These are phyloP conservation scores for Auanema freiburgensis DNA, from an alignment of 2,888 invertebrate species.

Conservation along the genomic window DNA sequence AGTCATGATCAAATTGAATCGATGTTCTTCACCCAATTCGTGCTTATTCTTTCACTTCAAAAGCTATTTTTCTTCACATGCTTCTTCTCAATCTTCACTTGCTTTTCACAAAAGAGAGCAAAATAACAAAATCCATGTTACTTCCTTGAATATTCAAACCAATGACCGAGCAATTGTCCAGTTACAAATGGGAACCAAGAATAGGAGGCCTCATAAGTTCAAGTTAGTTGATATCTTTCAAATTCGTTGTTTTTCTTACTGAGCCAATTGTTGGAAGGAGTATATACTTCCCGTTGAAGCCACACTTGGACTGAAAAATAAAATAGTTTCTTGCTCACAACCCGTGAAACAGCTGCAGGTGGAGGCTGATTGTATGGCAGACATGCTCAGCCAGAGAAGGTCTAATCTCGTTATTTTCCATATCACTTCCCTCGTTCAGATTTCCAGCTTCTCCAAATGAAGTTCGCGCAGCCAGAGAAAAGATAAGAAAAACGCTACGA, in stretches of 20 bases:
- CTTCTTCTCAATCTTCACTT: conserved; percentile 4
- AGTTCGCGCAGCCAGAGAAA: conserved; percentile 40
- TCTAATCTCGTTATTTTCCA: neutral
- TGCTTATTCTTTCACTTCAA: no score
- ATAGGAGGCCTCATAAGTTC: neutral
- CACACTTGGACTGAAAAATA: conserved; percentile 35
- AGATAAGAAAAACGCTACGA: conserved; percentile 40
- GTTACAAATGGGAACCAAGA: conserved; percentile 18
- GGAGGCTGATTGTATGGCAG: conserved; percentile 55
- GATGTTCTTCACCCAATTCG: no score
- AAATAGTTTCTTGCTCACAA: conserved; percentile 31
- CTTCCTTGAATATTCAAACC: conserved; percentile 40
- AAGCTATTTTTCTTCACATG: neutral
- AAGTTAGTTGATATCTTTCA: neutral
- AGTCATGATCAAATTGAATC: no score
- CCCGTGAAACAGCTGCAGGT: conserved; percentile 55
- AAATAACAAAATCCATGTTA: conserved; percentile 24
- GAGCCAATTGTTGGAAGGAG: conserved; percentile 23
- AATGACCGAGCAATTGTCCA: conserved; percentile 38
- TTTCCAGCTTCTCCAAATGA: conserved; percentile 53
- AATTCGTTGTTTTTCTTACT: neutral
- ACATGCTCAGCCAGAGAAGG: conserved; percentile 40
- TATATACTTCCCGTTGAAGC: conserved; percentile 40
- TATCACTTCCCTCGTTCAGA: conserved; percentile 11
- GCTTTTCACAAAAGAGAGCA: conserved; percentile 16